Conservation (phyloP, 2,888 invertebrate genomes). For the Spilarctia lutea region DNA sequence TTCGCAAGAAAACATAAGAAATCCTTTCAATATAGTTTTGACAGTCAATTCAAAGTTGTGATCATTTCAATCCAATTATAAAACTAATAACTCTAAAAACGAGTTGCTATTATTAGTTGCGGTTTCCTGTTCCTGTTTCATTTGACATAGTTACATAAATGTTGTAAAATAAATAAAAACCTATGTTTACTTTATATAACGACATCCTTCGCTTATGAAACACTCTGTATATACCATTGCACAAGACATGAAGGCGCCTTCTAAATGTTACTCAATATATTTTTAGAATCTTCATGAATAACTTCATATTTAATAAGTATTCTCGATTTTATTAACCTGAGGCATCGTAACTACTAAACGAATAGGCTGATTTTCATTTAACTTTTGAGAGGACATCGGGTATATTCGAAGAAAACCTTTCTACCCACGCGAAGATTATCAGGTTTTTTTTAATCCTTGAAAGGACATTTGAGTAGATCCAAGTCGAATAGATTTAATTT, state of each 20-base stretch:
- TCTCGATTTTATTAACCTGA: conserved; percentile 39
- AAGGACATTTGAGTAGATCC: not conserved
- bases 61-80: not conserved
- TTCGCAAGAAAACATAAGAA: not conserved
- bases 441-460: not conserved
- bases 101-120: not conserved
- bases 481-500: not conserved
- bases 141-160: not conserved
- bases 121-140: not conserved
- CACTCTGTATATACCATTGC: conserved; percentile 9
- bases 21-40: not conserved
- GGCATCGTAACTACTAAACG: not conserved
- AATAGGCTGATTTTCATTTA: not conserved
- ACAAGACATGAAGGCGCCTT: conserved; percentile 19
- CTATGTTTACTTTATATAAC: not conserved
- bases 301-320: conserved; percentile 26
- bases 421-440: not conserved
- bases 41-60: not conserved
- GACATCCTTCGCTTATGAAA: not conserved
- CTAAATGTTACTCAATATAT: conserved; percentile 14
- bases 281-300: conserved; percentile 29
- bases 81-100: not conserved
- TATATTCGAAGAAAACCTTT: not conserved
- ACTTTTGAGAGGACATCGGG: not conserved
- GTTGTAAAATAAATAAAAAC: not conserved